Percentiles rank a stretch among this genome's conserved stretches.
Conservation (phyloP, 2,113 vertebrate genomes). For the Leptobrachium ailaonicum region DNA sequence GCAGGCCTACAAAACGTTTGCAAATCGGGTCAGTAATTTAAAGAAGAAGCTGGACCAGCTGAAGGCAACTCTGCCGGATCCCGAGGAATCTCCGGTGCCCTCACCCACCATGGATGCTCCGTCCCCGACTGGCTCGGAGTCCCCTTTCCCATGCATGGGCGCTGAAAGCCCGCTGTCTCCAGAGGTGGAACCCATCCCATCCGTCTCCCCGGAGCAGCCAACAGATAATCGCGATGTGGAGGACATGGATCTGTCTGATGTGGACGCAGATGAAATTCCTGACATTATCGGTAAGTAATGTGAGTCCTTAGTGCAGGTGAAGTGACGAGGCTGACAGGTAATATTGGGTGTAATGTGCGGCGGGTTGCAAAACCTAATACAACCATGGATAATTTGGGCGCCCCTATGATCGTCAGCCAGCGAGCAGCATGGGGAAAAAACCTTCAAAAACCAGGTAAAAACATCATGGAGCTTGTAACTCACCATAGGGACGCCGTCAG, state of each 20-base stretch:
- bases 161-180: constrained; percentile 64
- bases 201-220: constrained; percentile 64
- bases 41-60: constrained; percentile 95
- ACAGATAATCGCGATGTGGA: constrained; percentile 84
- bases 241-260: constrained; percentile 96
- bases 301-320: too few species aligned
- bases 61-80: constrained; percentile 86
- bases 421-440: too few species aligned
- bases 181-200: constrained; percentile 63
- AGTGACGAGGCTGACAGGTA: too few species aligned
- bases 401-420: too few species aligned
- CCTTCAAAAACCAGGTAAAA: too few species aligned
- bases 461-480: too few species aligned
- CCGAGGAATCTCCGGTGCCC: constrained; percentile 90
- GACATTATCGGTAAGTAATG: constrained; percentile 77
- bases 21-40: constrained; percentile 88
- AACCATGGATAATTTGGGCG: too few species aligned
- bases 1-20: constrained; percentile 95
- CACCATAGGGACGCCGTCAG: too few species aligned
- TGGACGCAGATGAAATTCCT: constrained; percentile 68
- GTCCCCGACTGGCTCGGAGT: constrained; percentile 90
- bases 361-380: too few species aligned
- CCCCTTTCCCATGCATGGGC: constrained; percentile 81
- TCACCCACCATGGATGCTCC: constrained; percentile 93
- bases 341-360: too few species aligned